Evolutionary conservation across 1,140 invertebrate species (phyloP).

Genomic region (Cotesia vestalis): DNA sequence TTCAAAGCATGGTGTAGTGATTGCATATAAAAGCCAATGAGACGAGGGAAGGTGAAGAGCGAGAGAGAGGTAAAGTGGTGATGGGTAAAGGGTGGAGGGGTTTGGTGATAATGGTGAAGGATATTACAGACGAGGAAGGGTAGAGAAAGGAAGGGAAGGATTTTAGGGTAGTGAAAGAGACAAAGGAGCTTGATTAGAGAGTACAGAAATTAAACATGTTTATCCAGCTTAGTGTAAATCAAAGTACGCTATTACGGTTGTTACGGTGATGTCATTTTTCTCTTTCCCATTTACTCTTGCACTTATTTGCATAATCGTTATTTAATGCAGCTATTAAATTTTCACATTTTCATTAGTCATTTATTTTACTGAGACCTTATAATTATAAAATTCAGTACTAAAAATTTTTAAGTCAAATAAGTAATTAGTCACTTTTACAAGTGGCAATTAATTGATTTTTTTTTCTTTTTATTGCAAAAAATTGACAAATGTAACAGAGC

Average conservation of each 20-base stretch:
- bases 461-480: too few relatives aligned
- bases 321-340: conserved; percentile 36
- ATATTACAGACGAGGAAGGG: too few relatives aligned
- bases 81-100: background rate
- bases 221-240: conserved; percentile 58
- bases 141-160: too few relatives aligned
- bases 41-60: conserved; percentile 7
- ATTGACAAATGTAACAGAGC: too few relatives aligned
- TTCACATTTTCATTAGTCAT: too few relatives aligned
- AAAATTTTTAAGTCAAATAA: too few relatives aligned
- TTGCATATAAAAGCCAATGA: background rate
- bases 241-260: conserved; percentile 47
- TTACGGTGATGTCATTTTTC: conserved; percentile 38
- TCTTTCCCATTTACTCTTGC: conserved; percentile 44
- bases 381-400: too few relatives aligned
- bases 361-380: too few relatives aligned
- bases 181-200: background rate
- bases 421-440: too few relatives aligned
- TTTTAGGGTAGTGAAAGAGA: background rate
- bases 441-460: too few relatives aligned
- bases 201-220: conserved; percentile 42
- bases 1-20: conserved; percentile 36
- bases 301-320: conserved; percentile 41
- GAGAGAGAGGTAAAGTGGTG: conserved; percentile 1
- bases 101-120: background rate